Percentiles rank a stretch among this genome's conserved stretches.
These are phyloP conservation scores for Neodon shergylaensis DNA, from an alignment of 2,113 vertebrate species.

Conservation along the genomic window DNA sequence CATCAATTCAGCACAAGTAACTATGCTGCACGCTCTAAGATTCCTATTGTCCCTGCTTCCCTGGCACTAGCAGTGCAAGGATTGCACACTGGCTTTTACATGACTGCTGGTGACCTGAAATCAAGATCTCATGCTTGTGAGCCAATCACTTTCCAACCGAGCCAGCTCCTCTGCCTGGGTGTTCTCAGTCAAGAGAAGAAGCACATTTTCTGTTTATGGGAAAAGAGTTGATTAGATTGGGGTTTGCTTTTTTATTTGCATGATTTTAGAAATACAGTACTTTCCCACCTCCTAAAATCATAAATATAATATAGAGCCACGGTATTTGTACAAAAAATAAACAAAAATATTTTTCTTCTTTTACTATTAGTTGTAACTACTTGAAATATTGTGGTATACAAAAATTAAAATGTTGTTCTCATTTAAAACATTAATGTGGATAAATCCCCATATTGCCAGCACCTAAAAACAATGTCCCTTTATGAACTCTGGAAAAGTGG, in stretches of 20 bases:
- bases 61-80: no score
- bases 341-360: background rate
- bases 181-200: background rate
- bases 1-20: background rate
- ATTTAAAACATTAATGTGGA: slow-evolving; percentile 27
- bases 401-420: slow-evolving; percentile 37
- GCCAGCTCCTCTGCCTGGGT: background rate
- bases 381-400: background rate
- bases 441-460: background rate
- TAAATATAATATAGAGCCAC: background rate
- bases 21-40: background rate
- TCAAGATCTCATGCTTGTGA: background rate
- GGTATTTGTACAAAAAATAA: background rate
- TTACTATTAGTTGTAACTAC: background rate
- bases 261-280: background rate
- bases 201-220: background rate
- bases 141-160: background rate
- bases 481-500: slow-evolving; percentile 11
- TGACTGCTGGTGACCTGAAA: background rate
- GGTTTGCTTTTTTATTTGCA: background rate
- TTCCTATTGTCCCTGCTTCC: background rate
- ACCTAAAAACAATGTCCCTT: background rate
- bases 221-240: background rate
- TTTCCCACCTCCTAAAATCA: background rate
- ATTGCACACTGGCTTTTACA: background rate